Conservation (phyloP, 2,888 invertebrate genomes). For the Metalampra italica region DNA sequence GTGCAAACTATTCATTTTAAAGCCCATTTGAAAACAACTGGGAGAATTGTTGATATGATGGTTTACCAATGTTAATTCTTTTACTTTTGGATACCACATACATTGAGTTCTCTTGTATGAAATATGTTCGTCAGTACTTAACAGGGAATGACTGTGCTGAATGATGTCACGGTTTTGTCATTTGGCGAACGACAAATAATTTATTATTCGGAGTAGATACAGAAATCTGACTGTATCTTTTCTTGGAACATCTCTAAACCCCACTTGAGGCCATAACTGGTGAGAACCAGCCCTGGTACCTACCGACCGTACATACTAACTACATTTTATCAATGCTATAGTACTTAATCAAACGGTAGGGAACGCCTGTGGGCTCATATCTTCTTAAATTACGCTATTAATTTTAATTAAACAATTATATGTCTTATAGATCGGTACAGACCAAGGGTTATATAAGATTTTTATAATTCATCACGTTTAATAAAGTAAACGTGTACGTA, state of each 20-base stretch:
- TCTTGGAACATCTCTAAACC: constrained; percentile 20
- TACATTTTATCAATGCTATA: no score
- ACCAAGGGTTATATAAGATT: background rate
- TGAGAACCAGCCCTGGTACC: background rate
- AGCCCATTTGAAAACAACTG: no score
- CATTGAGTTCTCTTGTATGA: no score
- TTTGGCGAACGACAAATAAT: constrained; percentile 30
- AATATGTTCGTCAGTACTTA: no score
- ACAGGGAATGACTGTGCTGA: constrained; percentile 15
- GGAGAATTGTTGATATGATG: no score
- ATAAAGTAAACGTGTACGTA: background rate
- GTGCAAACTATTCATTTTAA: no score
- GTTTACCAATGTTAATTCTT: no score
- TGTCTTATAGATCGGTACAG: background rate
- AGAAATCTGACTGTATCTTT: constrained; percentile 18
- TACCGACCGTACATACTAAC: background rate
- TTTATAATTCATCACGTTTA: no score
- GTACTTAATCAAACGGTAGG: background rate
- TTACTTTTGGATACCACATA: no score
- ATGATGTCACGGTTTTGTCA: constrained; percentile 37
- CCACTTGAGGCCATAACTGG: background rate
- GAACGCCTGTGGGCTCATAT: background rate
- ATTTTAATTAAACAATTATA: background rate
- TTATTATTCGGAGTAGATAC: constrained; percentile 28
- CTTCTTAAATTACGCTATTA: background rate